These are phyloP conservation scores for Sceloporus undulatus DNA, from an alignment of 2,113 vertebrate species.

Conservation along the genomic window DNA sequence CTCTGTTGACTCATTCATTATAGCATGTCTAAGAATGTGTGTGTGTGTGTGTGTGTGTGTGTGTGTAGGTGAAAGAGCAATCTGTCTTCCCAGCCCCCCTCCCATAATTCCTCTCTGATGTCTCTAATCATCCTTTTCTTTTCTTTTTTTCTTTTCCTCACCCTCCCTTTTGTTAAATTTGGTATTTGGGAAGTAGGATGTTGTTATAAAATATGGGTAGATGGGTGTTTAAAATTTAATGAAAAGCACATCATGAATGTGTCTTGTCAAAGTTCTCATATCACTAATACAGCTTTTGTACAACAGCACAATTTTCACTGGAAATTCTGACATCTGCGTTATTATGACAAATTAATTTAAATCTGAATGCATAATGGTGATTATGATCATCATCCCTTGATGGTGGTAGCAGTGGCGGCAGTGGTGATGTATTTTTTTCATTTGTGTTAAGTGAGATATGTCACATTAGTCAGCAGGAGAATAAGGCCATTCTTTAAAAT, in stretches of 20 bases:
- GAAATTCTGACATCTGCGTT: background rate
- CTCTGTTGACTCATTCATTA: background rate
- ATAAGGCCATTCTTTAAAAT: conserved; percentile 15
- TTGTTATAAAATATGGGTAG: background rate
- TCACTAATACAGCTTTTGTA: background rate
- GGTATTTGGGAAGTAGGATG: background rate
- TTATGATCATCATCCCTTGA: background rate
- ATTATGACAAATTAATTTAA: conserved; percentile 31
- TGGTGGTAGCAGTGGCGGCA: background rate
- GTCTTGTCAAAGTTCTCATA: rapidly evolving
- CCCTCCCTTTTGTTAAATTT: background rate
- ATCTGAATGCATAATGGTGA: background rate
- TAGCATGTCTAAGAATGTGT: background rate
- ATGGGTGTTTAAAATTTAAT: background rate
- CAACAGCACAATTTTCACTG: conserved; percentile 7
- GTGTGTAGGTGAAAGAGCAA: background rate
- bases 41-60: no score
- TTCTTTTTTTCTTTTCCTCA: background rate
- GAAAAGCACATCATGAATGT: background rate
- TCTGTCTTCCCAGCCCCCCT: no score
- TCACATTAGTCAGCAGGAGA: background rate
- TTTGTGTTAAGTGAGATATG: background rate
- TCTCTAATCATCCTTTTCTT: background rate
- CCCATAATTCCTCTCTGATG: background rate
- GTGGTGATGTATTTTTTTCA: background rate